phyloP scores from a whole-genome alignment of 1,140 invertebrate genomes.

The Ganaspis sp. region DNA sequence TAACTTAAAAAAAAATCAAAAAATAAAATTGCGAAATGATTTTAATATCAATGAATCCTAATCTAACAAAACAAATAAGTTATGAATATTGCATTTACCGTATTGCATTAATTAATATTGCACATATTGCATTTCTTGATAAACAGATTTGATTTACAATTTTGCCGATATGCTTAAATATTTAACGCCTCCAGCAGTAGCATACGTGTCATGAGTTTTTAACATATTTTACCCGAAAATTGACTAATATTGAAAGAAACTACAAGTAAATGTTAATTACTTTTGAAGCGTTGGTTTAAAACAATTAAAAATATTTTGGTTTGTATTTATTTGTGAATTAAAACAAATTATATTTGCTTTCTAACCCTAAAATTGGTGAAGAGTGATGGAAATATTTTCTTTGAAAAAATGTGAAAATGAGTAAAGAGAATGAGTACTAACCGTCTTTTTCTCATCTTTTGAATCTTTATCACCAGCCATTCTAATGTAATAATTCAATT shows the following conservation, averaged over 20 bases:
- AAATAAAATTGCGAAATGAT: too few relatives aligned
- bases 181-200: background rate
- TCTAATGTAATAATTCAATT: background rate
- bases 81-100: too few relatives aligned
- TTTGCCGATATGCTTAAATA: too few relatives aligned
- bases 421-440: background rate
- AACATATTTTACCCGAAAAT: background rate
- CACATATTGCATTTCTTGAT: too few relatives aligned
- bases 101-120: too few relatives aligned
- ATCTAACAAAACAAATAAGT: too few relatives aligned
- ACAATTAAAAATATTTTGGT: background rate
- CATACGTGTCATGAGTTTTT: background rate
- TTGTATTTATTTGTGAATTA: background rate
- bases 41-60: too few relatives aligned
- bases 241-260: background rate
- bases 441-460: background rate
- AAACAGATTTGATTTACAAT: too few relatives aligned
- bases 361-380: background rate
- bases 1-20: too few relatives aligned
- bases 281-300: background rate
- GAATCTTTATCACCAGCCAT: constrained; percentile 14
- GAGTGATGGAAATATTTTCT: too few relatives aligned
- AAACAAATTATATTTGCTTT: background rate
- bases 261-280: background rate
- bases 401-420: background rate